phyloP scores from a whole-genome alignment of 2,888 invertebrate genomes.

The Rugalucina vietnamica region DNA sequence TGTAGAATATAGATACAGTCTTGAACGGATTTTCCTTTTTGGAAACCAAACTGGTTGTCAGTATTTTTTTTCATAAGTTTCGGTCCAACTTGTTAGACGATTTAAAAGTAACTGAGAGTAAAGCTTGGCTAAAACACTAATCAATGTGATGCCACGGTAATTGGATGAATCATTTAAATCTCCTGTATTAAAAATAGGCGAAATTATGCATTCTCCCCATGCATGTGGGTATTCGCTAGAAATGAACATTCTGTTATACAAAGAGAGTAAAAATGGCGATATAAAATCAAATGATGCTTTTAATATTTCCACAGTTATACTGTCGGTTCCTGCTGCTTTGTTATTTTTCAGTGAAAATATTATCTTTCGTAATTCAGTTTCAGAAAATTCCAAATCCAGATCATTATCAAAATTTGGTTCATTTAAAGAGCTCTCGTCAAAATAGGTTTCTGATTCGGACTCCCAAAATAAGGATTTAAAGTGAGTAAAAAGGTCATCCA shows the following conservation, averaged over 20 bases:
- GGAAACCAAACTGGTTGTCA: constrained; percentile 37
- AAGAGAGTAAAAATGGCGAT: constrained; percentile 7
- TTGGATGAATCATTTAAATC: neutral
- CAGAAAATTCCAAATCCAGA: neutral
- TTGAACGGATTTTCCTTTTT: constrained; percentile 25
- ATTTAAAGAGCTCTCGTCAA: neutral
- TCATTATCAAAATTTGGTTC: neutral
- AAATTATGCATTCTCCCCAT: constrained; percentile 41
- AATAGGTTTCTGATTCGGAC: neutral
- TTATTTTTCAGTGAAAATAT: neutral
- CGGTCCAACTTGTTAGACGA: constrained; percentile 14
- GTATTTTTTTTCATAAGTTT: constrained; percentile 21
- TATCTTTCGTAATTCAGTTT: neutral
- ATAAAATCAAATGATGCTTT: neutral
- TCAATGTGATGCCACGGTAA: constrained; percentile 16
- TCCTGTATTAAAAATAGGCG: constrained; percentile 28
- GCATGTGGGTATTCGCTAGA: constrained; percentile 18
- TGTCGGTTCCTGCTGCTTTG: neutral
- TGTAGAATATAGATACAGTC: constrained; percentile 37
- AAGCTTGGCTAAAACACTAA: constrained; percentile 27
- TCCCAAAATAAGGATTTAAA: constrained; percentile 7
- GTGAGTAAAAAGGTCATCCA: neutral
- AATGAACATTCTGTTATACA: constrained; percentile 31
- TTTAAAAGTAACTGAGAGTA: constrained; percentile 29
- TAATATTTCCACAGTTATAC: neutral